These are phyloP conservation scores for Cylindroiulus punctatus DNA, from an alignment of 2,888 invertebrate species.

Conservation along the genomic window DNA sequence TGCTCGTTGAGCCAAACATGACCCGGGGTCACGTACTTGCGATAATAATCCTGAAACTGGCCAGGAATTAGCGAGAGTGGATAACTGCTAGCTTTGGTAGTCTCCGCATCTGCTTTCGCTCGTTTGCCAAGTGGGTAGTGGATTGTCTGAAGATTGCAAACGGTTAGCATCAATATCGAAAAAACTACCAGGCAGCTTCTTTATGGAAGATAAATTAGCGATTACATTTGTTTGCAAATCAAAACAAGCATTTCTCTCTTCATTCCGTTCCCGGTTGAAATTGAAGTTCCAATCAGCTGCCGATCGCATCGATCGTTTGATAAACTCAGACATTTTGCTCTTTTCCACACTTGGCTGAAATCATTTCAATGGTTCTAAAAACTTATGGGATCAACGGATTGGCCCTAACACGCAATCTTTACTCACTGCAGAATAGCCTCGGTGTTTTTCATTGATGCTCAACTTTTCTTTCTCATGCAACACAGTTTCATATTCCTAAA, in stretches of 20 bases:
- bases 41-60: conserved; percentile 91
- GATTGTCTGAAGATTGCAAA: conserved; percentile 70
- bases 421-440: conserved; percentile 65
- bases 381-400: background rate
- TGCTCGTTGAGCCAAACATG: background rate
- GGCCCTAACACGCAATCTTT: background rate
- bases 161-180: background rate
- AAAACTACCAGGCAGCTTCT: background rate
- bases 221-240: conserved; percentile 86
- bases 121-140: conserved; percentile 73
- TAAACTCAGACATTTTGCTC: conserved; percentile 71
- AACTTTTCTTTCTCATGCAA: conserved; percentile 65
- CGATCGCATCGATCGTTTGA: conserved; percentile 84
- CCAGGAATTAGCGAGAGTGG: conserved; percentile 95
- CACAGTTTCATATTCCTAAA: conserved; percentile 64
- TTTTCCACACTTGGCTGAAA: conserved; percentile 61
- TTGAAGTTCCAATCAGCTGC: conserved; percentile 89
- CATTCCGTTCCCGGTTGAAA: conserved; percentile 78
- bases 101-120: conserved; percentile 61
- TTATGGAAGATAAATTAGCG: conserved; percentile 62
- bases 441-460: conserved; percentile 65
- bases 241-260: conserved; percentile 82
- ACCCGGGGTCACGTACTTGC: conserved; percentile 68
- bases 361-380: background rate
- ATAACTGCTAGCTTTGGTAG: conserved; percentile 74